phyloP scores from a whole-genome alignment of 2,888 invertebrate genomes.

The Deroplatys truncata region DNA sequence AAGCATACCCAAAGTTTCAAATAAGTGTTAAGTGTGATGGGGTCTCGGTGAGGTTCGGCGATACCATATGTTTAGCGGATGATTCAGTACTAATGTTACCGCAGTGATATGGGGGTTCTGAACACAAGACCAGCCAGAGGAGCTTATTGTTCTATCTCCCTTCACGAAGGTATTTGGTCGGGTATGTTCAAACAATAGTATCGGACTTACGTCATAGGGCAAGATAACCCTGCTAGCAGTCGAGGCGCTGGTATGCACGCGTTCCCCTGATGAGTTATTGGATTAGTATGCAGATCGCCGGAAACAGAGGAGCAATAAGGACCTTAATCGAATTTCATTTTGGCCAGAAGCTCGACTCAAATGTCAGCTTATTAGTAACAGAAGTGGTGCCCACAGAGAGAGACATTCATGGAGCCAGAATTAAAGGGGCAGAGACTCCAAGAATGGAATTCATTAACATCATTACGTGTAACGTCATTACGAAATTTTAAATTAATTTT shows the following conservation, averaged over 20 bases:
- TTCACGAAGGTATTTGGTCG: not conserved
- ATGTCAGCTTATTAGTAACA: not conserved
- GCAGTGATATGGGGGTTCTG: not conserved
- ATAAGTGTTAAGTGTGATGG: no score
- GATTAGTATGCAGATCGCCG: not conserved
- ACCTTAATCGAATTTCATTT: not conserved
- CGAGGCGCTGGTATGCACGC: no score
- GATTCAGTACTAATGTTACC: not conserved
- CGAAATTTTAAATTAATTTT: no score
- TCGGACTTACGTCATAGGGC: not conserved
- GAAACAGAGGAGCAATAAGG: not conserved
- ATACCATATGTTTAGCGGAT: no score
- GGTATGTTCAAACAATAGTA: not conserved
- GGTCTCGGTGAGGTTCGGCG: no score
- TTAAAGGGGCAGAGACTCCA: no score
- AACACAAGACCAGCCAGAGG: not conserved
- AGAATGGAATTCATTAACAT: no score
- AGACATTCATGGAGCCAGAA: no score
- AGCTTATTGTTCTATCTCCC: not conserved
- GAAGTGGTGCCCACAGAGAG: no score
- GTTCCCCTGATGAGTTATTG: not conserved
- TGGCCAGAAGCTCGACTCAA: not conserved
- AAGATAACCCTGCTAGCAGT: not conserved
- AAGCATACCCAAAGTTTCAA: no score
- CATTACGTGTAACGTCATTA: no score